Base-by-base conservation (phyloP, 2,888 invertebrate species). In the Scelioninae gen. 1 region DNA sequence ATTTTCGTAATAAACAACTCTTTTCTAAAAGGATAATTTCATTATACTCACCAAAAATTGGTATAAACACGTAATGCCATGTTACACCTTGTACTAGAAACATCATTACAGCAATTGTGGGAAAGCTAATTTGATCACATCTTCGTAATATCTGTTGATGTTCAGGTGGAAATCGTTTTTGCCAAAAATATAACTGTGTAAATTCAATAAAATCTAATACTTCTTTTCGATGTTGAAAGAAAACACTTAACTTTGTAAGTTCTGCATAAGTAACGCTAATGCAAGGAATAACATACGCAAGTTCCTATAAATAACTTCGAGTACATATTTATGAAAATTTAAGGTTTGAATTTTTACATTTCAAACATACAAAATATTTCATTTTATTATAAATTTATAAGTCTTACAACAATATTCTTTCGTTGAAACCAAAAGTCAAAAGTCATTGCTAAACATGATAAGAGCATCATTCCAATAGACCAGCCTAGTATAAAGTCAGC, bases 101-200 rank as follows among this genome's bases (percentile, higher is more conserved):
- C 0, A 79, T 56, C 9, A 86, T 81, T 6, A 60, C n/a, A 9
- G 51, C 51, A 29, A 82, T 75, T 11, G 69, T 72, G 49, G 76
- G 62, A 56, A 80, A 84, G 13, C 86, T 84, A 6, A 47, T 40
- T 29, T 58, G 34, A 45, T 87, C 85, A 58, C 85, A 86, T 13
- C 85, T 58, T 13, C 72, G 77, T 4, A 85, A 71, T 16, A 88
- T 84, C n/a, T 16, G 4, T 0, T 77, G 77, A 43, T 88, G 86
- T 10, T 74, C 38, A 4, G 34, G 15, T 45, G 78, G 79, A 62
- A 87, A 86, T 38, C 62, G 38, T 1, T 58, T 78, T 16, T 82
- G 82, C 86, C 87, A 88, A 62, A 86, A 89, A 16, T 74, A 58
- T 5, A 74, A 65, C 43, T 86, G 82, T 16, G 85, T 86, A 49